These are phyloP conservation scores for Bungarus multicinctus DNA, from an alignment of 2,113 vertebrate genomes.

Conservation along the genomic window DNA sequence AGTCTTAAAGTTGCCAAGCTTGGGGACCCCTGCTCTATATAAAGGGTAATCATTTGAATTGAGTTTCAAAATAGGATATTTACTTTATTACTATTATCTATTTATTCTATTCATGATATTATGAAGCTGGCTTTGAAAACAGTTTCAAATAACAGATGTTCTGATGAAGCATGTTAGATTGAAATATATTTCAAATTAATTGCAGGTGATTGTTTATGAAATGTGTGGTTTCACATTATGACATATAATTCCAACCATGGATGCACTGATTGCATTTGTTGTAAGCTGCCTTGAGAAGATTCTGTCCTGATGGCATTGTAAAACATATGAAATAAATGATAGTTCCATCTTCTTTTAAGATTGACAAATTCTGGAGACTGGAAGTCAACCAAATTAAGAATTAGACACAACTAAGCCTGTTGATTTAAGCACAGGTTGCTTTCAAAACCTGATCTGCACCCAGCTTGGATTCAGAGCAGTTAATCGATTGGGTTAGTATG, in stretches of 20 bases:
- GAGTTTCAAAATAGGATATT: neutral
- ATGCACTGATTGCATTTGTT: neutral
- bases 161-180: neutral
- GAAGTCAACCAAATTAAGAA: neutral
- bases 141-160: neutral
- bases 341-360: neutral
- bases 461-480: neutral
- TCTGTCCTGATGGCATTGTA: neutral
- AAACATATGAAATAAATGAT: neutral
- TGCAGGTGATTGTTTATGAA: neutral
- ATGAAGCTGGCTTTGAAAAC: neutral
- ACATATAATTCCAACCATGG: neutral
- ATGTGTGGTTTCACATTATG: neutral
- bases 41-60: neutral
- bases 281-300: neutral
- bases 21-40: too few species aligned
- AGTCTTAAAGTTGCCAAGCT: too few species aligned
- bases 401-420: neutral
- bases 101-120: neutral
- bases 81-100: neutral
- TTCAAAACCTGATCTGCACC: neutral
- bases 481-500: neutral
- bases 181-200: neutral
- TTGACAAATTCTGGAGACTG: neutral
- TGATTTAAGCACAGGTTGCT: neutral